Evolutionary conservation across 2,797 vertebrate genomes (phyloP).

Genomic region (Chelonia mydas): DNA sequence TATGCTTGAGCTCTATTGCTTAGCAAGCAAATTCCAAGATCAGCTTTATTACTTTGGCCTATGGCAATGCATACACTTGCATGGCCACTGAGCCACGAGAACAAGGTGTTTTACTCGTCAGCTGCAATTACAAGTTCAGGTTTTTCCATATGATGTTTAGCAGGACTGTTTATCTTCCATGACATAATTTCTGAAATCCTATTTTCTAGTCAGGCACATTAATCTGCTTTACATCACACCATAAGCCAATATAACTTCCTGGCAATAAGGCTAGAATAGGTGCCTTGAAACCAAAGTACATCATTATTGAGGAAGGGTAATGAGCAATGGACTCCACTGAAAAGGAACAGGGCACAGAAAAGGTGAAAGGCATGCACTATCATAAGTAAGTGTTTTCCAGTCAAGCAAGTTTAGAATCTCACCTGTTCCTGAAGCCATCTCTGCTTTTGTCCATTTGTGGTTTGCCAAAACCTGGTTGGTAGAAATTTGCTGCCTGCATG

Average conservation of each 20-base stretch:
- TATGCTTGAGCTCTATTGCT: neutral
- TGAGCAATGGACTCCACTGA: neutral
- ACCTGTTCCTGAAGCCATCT: conserved; percentile 92
- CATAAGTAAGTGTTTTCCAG: no score
- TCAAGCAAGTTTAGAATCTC: neutral
- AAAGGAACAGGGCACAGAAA: neutral
- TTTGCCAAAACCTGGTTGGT: conserved; percentile 90
- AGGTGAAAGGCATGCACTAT: fast-evolving
- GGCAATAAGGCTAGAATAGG: neutral
- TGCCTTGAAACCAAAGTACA: neutral
- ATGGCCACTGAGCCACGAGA: neutral
- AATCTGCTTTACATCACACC: neutral
- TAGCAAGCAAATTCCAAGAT: neutral
- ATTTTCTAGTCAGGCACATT: neutral
- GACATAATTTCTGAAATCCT: neutral
- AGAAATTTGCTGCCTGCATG: conserved; percentile 87
- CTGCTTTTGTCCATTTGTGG: conserved; percentile 86
- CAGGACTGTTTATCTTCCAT: neutral
- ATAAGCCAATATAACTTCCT: neutral
- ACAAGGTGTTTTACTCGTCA: neutral
- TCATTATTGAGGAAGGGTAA: neutral
- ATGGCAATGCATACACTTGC: neutral
- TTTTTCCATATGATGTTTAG: neutral
- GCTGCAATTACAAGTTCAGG: neutral
- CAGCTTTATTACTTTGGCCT: neutral